phyloP scores from a whole-genome alignment of 2,797 vertebrate genomes.

The Basileuterus tristriatus region DNA sequence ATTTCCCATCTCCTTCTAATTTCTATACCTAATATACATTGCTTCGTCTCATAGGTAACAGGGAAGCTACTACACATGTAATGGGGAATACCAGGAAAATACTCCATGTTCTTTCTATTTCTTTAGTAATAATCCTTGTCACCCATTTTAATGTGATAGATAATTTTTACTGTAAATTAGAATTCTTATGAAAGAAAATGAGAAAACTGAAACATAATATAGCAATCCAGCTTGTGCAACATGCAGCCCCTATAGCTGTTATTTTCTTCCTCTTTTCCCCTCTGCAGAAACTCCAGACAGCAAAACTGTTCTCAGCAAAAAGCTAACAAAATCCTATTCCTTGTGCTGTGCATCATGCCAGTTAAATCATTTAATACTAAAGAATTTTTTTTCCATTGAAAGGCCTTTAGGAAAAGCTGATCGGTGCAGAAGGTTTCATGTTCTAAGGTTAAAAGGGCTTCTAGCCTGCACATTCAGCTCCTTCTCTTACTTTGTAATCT shows the following conservation, averaged over 20 bases:
- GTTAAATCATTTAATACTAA: background rate
- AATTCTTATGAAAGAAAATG: constrained; percentile 25
- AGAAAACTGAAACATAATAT: constrained; percentile 3
- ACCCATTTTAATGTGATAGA: background rate
- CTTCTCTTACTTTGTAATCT: background rate
- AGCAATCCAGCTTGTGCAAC: constrained; percentile 18
- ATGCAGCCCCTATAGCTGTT: background rate
- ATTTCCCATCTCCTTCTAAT: constrained; percentile 57
- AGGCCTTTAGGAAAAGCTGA: constrained; percentile 19
- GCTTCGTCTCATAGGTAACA: constrained; percentile 69
- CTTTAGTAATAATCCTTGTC: background rate
- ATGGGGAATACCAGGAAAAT: background rate
- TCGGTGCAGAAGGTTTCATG: background rate
- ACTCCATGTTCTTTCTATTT: constrained; percentile 19
- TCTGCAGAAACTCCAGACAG: background rate
- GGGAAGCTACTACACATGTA: background rate
- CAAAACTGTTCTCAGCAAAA: background rate
- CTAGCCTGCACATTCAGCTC: background rate
- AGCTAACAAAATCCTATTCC: background rate
- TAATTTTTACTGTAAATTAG: constrained; percentile 32
- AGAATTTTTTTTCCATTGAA: background rate
- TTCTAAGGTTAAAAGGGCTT: constrained; percentile 13
- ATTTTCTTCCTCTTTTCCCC: background rate
- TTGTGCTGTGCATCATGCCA: background rate
- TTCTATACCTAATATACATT: constrained; percentile 51